phyloP scores from a whole-genome alignment of 2,113 vertebrate species.

The Ictalurus punctatus region DNA sequence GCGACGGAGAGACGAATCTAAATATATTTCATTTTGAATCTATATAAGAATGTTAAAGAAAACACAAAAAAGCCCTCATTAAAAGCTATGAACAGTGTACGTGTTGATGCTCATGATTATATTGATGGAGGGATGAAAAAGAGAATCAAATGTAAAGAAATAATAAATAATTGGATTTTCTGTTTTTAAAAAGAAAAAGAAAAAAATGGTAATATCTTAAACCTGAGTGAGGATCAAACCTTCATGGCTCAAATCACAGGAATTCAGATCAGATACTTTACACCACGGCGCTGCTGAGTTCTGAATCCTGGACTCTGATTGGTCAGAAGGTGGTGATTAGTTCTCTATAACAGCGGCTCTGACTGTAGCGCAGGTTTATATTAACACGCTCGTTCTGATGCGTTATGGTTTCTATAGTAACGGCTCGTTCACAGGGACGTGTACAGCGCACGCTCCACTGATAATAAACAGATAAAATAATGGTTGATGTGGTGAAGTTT shows the following conservation, averaged over 20 bases:
- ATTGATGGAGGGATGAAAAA: not conserved
- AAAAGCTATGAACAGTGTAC: not conserved
- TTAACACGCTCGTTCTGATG: not conserved
- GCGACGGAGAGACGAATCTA: not conserved
- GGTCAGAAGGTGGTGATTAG: not conserved
- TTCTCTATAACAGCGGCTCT: not conserved
- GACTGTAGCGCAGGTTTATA: not conserved
- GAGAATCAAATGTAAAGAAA: not conserved
- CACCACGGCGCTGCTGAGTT: not conserved
- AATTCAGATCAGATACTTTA: not conserved
- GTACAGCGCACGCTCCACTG: too few species aligned
- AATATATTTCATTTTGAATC: not conserved
- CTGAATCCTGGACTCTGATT: not conserved
- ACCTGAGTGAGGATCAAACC: not conserved
- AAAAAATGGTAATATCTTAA: not conserved
- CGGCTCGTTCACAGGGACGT: not conserved
- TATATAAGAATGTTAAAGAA: not conserved
- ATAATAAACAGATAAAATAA: too few species aligned
- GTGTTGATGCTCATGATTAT: not conserved
- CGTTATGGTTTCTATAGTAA: not conserved
- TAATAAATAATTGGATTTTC: not conserved
- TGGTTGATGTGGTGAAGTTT: too few species aligned
- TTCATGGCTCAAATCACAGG: not conserved
- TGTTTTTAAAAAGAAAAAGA: not conserved
- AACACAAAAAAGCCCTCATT: not conserved